These are phyloP conservation scores for Empidonax alnorum DNA, from an alignment of 2,113 vertebrate species.

Conservation along the genomic window DNA sequence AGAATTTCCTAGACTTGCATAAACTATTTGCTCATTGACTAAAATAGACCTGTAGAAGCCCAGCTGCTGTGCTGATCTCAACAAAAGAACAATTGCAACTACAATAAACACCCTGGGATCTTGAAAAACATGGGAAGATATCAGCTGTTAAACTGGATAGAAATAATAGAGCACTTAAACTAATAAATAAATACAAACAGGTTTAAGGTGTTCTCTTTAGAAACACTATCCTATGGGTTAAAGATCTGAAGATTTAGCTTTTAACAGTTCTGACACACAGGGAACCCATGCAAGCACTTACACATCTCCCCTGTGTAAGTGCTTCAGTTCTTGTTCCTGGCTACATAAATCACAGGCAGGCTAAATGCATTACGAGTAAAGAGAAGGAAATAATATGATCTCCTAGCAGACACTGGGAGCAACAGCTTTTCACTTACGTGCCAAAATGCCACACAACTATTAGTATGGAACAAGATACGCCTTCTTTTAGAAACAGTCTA, in stretches of 20 bases:
- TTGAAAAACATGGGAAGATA: neutral
- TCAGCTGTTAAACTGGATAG: neutral
- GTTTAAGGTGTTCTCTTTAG: neutral
- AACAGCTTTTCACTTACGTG: neutral
- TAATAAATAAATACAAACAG: conserved; percentile 13
- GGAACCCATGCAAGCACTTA: neutral
- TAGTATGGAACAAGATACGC: neutral
- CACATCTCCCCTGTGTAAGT: neutral
- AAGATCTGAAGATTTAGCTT: neutral
- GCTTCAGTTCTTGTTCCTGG: conserved; percentile 41
- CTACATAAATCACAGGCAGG: conserved; percentile 59
- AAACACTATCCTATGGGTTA: neutral
- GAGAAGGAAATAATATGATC: conserved; percentile 44
- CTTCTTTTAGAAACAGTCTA: neutral
- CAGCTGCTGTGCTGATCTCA: neutral
- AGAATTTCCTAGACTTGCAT: neutral
- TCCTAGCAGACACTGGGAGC: conserved; percentile 9
- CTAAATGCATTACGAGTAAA: neutral
- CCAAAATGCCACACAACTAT: neutral
- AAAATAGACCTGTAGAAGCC: neutral
- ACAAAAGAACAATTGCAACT: neutral
- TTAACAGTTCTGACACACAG: neutral
- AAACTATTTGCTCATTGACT: neutral
- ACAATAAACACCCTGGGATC: neutral
- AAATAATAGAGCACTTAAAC: neutral